These are phyloP conservation scores for Notiomystis cincta DNA, from an alignment of 2,113 vertebrate species.

Conservation along the genomic window DNA sequence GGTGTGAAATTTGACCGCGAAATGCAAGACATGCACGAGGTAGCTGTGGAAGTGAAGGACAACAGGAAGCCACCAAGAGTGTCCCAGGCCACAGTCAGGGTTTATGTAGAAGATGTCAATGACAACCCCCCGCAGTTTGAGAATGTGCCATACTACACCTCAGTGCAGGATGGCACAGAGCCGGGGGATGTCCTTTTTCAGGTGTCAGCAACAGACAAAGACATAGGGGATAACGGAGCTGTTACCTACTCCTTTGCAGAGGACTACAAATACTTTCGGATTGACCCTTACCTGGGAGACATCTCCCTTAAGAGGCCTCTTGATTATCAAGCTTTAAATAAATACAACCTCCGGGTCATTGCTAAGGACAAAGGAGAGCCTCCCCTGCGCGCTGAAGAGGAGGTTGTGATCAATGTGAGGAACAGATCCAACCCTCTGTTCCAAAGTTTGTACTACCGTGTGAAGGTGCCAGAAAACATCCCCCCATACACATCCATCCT, in stretches of 20 bases:
- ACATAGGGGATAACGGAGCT: conserved; percentile 82
- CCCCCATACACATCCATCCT: conserved; percentile 87
- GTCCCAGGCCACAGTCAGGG: conserved; percentile 80
- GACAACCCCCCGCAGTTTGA: conserved; percentile 87
- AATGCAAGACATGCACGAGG: conserved; percentile 74
- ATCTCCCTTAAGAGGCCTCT: conserved; percentile 88
- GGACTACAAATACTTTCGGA: conserved; percentile 86
- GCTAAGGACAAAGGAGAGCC: conserved; percentile 84
- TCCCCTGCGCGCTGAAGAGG: conserved; percentile 71
- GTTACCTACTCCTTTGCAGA: conserved; percentile 85
- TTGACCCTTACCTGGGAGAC: conserved; percentile 89
- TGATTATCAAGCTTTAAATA: conserved; percentile 89
- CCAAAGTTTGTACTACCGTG: conserved; percentile 86
- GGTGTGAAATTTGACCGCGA: conserved; percentile 87
- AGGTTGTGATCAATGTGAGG: conserved; percentile 86
- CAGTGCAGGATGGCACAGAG: conserved; percentile 84
- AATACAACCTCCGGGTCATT: conserved; percentile 84
- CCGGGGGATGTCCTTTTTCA: conserved; percentile 93
- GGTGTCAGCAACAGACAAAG: conserved; percentile 84
- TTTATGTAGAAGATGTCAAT: conserved; percentile 88
- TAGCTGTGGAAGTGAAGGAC: conserved; percentile 87
- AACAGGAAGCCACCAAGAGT: conserved; percentile 78
- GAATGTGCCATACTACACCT: conserved; percentile 85
- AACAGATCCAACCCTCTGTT: conserved; percentile 93
- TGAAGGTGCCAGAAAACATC: conserved; percentile 90